Evolutionary conservation across 2,888 invertebrate genomes (phyloP), one percentile per base, ranked within the genome.

Genomic region (Plutella xylostella): DNA sequence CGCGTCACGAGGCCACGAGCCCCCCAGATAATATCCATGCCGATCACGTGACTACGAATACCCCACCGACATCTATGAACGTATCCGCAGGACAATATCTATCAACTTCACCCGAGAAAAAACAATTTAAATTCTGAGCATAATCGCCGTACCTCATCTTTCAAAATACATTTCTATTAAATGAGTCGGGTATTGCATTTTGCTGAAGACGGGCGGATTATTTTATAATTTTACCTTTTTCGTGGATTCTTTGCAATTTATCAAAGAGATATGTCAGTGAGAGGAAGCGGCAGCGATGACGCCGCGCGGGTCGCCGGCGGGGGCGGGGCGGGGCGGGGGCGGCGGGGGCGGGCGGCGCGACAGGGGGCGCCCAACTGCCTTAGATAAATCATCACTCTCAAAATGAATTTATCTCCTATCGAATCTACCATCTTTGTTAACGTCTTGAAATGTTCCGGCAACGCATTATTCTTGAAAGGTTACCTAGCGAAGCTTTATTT

Each of bases 371-470:
- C n/a, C n/a, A n/a, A n/a, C n/a, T n/a, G 54, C 59, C 54, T 38
- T 62, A 65, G 69, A 73, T 76, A 76, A 74, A 77, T 77, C 69
- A 74, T 72, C 61, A 63, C 57, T 61, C 58, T 68, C 62, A 57
- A 69, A 71, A 71, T 67, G 63, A 68, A 69, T 72, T 68, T 69
- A 68, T 69, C 65, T 66, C 57, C 55, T 60, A 67, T 64, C 66
- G 64, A 63, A 61, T 12, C 58, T 60, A 56, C 58, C 60, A 55
- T 60, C 53, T 60, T 63, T 60, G 56, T 63, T 63, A 61, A 56
- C 53, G 52, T 48, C 40, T 30, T 17, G n/a, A n/a, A n/a, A n/a
- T n/a, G n/a, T n/a, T n/a, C n/a, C n/a, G n/a, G n/a, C n/a, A n/a
- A n/a, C n/a, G n/a, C n/a, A n/a, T n/a, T n/a, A n/a, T n/a, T n/a